Evolutionary conservation across 2,888 invertebrate genomes (phyloP), one percentile per base, ranked within the genome.

Genomic region (Leptinotarsa haldemani): DNA sequence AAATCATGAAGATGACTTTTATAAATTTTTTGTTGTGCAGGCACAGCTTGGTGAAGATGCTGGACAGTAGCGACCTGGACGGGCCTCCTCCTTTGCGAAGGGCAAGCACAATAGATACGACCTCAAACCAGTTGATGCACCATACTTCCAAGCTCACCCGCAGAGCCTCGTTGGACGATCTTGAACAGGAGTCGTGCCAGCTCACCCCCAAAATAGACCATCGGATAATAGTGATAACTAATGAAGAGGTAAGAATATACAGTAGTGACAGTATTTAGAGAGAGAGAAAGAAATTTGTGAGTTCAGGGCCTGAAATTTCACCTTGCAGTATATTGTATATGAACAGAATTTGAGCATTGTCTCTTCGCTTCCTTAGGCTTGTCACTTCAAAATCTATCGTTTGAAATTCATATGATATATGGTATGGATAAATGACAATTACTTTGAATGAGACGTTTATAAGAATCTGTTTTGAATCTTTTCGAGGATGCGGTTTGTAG

Each of bases 181-280:
- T 95, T 69, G 97, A 97, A 84, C 92, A 94, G 80, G 93, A 93
- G 82, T 92, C 94, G 1, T 95, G 95, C 85, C 93, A 94, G 78
- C 88, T 97, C 77, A 93, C 95, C 48, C 97, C 97, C 0, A 92
- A 91, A 84, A 88, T 94, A 1, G 96, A 97, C 83, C 94, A 95
- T 82, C 89, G 97, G 81, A 97, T 97, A 80, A 89, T 94, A 18
- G 88, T 93, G 40, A 90, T 95, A 50, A 91, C 91, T 81, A 93
- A 91, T 78, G 92, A 93, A 50, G 94, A 95, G 90, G 95, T 95
- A 30, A 7, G 30, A 30, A 30, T 30, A 30, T 30, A 30, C 30
- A 30, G 30, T 30, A 30, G 30, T 7, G 30, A 30, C 30, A 30
- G 7, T 30, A 30, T 30, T 30, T 30, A 30, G 7, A 30, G 30